Percentiles rank a stretch among this genome's conserved stretches.
phyloP scores from a whole-genome alignment of 2,888 invertebrate species.

The Malachius bipustulatus region DNA sequence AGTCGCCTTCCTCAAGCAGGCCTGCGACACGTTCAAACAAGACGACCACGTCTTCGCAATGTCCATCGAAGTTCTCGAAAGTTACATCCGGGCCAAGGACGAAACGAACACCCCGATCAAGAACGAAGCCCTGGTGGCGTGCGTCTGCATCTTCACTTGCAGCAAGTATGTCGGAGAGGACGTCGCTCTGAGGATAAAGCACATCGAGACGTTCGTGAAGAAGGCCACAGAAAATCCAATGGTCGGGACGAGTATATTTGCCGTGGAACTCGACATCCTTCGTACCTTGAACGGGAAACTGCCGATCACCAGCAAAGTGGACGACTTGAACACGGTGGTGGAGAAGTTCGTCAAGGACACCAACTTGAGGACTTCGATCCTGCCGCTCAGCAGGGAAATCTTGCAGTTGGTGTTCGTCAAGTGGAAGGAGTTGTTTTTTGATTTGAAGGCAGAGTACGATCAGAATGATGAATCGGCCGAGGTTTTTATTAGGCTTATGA shows the following conservation, averaged over 20 bases:
- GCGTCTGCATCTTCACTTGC: not conserved
- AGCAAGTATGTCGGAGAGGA: not conserved
- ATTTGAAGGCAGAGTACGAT: not conserved
- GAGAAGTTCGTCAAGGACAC: not conserved
- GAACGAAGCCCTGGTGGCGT: not conserved
- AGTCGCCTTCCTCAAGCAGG: not conserved
- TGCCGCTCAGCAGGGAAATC: not conserved
- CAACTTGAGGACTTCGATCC: not conserved
- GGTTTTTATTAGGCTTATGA: not conserved
- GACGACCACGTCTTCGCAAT: not conserved
- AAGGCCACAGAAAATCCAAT: not conserved
- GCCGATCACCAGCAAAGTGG: not conserved
- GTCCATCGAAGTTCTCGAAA: not conserved
- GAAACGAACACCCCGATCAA: not conserved
- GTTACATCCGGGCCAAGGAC: not conserved
- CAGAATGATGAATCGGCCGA: not conserved
- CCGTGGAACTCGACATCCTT: not conserved
- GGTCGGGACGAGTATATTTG: not conserved
- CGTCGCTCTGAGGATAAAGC: not conserved
- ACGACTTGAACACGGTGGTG: not conserved
- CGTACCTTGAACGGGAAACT: not conserved
- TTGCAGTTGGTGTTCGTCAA: not conserved
- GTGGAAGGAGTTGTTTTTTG: not conserved
- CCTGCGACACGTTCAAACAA: constrained; percentile 1
- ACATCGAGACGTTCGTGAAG: not conserved